These are phyloP conservation scores for Cremastinae sp. DNA, from an alignment of 2,888 invertebrate species.

Conservation along the genomic window DNA sequence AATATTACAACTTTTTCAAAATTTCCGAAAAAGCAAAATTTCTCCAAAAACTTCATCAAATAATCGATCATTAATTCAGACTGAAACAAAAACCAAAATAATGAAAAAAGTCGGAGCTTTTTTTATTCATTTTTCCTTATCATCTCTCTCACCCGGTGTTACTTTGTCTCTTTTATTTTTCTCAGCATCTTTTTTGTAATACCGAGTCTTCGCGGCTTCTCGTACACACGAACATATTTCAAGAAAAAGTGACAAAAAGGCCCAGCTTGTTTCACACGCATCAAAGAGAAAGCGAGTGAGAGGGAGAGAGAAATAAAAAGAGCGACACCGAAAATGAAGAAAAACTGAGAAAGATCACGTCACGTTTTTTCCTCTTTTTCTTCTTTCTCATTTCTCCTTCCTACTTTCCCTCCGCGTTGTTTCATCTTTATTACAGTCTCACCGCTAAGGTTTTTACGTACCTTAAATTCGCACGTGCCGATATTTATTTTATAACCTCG, in stretches of 20 bases:
- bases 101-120: background rate
- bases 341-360: constrained; percentile 18
- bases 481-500: constrained; percentile 20
- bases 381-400: background rate
- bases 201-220: no score
- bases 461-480: background rate
- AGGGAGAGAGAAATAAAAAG: background rate
- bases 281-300: background rate
- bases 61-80: no score
- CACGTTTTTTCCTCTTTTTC: constrained; percentile 5
- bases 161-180: background rate
- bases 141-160: no score
- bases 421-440: constrained; percentile 33
- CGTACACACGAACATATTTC: no score
- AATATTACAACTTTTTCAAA: no score
- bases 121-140: background rate
- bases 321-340: background rate
- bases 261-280: background rate
- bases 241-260: background rate
- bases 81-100: background rate
- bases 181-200: background rate
- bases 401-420: background rate
- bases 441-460: constrained; percentile 4
- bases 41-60: no score
- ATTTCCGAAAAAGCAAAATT: no score